Evolutionary conservation across 2,888 invertebrate species (phyloP).

Genomic region (Chloroclysta siterata): DNA sequence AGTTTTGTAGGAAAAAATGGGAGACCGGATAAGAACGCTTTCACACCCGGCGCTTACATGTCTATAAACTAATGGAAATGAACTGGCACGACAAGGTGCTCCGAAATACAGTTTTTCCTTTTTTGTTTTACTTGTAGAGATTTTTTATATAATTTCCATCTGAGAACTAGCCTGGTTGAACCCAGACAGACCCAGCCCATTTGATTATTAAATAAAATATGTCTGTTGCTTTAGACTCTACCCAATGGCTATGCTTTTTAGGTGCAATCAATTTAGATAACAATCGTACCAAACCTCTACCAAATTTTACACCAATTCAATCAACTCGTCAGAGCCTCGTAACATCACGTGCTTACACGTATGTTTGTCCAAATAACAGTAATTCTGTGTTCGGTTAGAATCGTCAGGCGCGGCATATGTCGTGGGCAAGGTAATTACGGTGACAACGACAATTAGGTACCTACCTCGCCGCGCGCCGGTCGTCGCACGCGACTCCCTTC

Average conservation of each 20-base stretch:
- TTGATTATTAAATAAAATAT: no score
- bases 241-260: no score
- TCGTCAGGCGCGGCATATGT: slow-evolving; percentile 57
- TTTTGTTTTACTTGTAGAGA: background rate
- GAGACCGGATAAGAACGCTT: slow-evolving; percentile 50
- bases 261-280: no score
- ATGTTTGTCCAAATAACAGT: slow-evolving; percentile 44
- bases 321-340: slow-evolving; percentile 14
- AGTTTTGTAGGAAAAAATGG: slow-evolving; percentile 49
- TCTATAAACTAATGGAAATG: slow-evolving; percentile 2
- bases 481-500: slow-evolving; percentile 74
- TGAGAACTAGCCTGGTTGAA: no score
- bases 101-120: background rate
- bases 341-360: slow-evolving; percentile 9
- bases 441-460: slow-evolving; percentile 72
- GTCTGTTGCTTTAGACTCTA: no score
- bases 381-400: slow-evolving; percentile 46
- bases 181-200: no score
- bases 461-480: slow-evolving; percentile 31
- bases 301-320: slow-evolving; percentile 13
- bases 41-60: slow-evolving; percentile 34
- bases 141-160: no score
- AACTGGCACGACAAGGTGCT: background rate
- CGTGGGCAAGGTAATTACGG: slow-evolving; percentile 57
- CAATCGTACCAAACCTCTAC: background rate